A percentile compares a stretch with the other conserved stretches of the same genome.
Evolutionary conservation across 2,888 invertebrate species (phyloP).

Genomic region (Dione vanillae): DNA sequence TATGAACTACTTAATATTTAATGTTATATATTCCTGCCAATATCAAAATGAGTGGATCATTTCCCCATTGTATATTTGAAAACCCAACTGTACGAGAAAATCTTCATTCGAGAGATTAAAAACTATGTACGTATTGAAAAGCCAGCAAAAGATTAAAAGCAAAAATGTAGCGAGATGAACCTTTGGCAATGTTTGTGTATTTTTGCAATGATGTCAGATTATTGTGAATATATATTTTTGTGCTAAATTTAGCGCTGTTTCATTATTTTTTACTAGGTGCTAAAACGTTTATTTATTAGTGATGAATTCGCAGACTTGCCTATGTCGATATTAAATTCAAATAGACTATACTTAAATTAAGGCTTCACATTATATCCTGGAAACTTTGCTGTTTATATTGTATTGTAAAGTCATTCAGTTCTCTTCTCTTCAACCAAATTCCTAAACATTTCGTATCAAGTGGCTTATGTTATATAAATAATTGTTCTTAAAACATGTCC

Average conservation of each 20-base stretch:
- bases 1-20: constrained; percentile 1
- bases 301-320: no score
- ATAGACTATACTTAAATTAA: no score
- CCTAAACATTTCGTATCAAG: no score
- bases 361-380: no score
- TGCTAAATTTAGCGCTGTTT: background rate
- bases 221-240: constrained; percentile 1
- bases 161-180: constrained; percentile 36
- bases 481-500: no score
- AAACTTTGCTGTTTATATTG: no score
- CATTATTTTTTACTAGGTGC: no score
- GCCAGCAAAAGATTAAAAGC: constrained; percentile 35
- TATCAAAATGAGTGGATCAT: constrained; percentile 39
- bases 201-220: constrained; percentile 26
- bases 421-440: no score
- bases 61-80: constrained; percentile 32
- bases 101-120: constrained; percentile 42
- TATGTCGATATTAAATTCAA: no score
- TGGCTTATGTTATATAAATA: no score
- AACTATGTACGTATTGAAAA: constrained; percentile 36
- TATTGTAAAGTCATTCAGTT: no score
- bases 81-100: constrained; percentile 40
- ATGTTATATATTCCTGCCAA: constrained; percentile 19
- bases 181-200: constrained; percentile 29
- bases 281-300: no score